Base-by-base conservation (phyloP, 2,113 vertebrate genomes). In the Platanista minor region DNA sequence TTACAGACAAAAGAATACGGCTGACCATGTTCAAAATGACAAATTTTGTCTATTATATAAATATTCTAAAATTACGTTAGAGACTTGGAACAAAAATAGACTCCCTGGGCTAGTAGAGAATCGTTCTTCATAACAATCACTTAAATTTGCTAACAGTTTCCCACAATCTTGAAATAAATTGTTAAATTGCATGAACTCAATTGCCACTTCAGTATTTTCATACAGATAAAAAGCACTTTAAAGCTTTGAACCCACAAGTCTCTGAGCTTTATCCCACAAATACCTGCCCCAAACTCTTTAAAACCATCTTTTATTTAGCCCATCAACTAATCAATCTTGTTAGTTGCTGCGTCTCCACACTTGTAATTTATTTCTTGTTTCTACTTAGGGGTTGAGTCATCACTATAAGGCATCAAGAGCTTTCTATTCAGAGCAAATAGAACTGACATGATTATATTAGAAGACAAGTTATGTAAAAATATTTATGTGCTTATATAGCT, bases 331-430 rank as follows among this genome's bases (percentile, higher is more conserved):
- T 98, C 87, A 98, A 64, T 97, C 95, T 91, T 96, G 31, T 91
- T 85, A 83, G 57, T 90, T 97, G 39, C 95, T 66, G 36, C 90
- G 90, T 97, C 77, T 97, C 93, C 95, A 98, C 46, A 96, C 97
- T 96, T 98, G 52, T 89, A 98, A 93, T 86, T 97, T 97, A 94
- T 96, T 85, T 97, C 59, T 90, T 75, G 85, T 97, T 94, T 96
- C 39, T 96, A 95, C 91, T 97, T 94, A 95, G 59, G 84, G 67
- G 57, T 52, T 97, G 92, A 96, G 93, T 92, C 95, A 97, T 97
- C 71, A 94, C 8, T 71, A 1, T 94, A 97, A 98, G 90, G 88
- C 75, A 97, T 91, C 72, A 96, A 98, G 91, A 95, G 64, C 90
- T 97, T 64, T 90, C 66, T 88, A 84, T 95, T 86, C 94, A 97